A percentile compares a stretch with the other conserved stretches of the same genome.
phyloP scores from a whole-genome alignment of 2,113 vertebrate genomes.

The Pterocles burchelli region DNA sequence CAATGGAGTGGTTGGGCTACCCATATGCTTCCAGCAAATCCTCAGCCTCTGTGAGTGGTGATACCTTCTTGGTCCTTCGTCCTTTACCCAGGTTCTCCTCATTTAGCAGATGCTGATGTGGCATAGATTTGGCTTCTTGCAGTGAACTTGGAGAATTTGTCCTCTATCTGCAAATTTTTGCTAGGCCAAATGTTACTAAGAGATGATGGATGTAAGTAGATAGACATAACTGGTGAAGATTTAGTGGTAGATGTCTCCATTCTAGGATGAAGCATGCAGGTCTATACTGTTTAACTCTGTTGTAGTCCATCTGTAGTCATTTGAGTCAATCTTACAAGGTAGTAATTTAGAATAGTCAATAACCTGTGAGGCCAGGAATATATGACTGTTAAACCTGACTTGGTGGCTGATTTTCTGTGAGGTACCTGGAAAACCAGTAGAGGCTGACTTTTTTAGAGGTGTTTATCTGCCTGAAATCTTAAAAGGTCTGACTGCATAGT shows the following conservation, averaged over 20 bases:
- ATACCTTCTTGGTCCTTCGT: background rate
- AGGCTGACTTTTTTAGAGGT: background rate
- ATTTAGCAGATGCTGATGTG: background rate
- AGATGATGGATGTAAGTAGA: background rate
- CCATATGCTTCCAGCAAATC: background rate
- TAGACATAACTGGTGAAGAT: background rate
- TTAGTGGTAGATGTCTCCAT: background rate
- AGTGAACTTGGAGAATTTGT: background rate
- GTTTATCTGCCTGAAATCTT: background rate
- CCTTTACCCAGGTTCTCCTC: background rate
- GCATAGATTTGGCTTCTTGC: background rate
- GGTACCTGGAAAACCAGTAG: background rate
- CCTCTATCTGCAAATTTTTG: accelerated
- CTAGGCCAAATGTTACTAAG: background rate
- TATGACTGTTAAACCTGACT: background rate
- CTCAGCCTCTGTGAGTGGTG: background rate
- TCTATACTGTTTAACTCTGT: background rate
- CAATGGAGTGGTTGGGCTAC: background rate
- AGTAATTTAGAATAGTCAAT: background rate
- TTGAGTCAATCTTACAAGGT: background rate
- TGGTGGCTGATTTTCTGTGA: background rate
- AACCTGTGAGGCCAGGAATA: background rate
- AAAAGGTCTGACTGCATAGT: background rate
- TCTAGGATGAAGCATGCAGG: background rate
- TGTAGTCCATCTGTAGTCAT: background rate